Evolutionary conservation across 1,140 invertebrate species (phyloP).

Genomic region (Scylla paramamosain): DNA sequence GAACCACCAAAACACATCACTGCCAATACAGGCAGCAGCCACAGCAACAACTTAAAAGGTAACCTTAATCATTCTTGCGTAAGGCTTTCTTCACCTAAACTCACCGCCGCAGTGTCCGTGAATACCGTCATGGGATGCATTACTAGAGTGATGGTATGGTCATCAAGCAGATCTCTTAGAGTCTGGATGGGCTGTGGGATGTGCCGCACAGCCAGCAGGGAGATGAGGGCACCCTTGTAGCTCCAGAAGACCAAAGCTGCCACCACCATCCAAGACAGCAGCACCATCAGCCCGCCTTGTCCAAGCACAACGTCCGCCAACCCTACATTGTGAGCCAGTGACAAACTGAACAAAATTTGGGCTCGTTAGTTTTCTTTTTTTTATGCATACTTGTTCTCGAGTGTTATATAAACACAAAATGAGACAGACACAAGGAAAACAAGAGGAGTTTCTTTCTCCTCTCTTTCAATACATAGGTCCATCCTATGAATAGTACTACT

Average conservation of each 20-base stretch:
- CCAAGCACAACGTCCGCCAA: background rate
- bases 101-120: slow-evolving; percentile 2
- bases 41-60: background rate
- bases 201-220: slow-evolving; percentile 55
- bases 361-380: too few species aligned
- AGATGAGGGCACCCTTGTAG: slow-evolving; percentile 52
- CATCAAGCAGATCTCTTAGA: slow-evolving; percentile 1
- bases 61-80: background rate
- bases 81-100: background rate
- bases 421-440: background rate
- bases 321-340: background rate
- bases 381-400: background rate
- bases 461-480: too few species aligned
- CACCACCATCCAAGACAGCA: slow-evolving; percentile 45
- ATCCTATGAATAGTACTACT: too few species aligned
- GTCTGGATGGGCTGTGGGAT: slow-evolving; percentile 53
- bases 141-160: background rate
- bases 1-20: too few species aligned
- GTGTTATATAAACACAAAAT: background rate
- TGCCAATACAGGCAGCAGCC: too few species aligned
- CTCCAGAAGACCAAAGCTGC: background rate
- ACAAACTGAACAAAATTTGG: too few species aligned
- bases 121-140: background rate
- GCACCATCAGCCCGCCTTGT: slow-evolving; percentile 2
- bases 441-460: too few species aligned